phyloP scores from a whole-genome alignment of 2,113 vertebrate genomes.

The Melospiza georgiana region DNA sequence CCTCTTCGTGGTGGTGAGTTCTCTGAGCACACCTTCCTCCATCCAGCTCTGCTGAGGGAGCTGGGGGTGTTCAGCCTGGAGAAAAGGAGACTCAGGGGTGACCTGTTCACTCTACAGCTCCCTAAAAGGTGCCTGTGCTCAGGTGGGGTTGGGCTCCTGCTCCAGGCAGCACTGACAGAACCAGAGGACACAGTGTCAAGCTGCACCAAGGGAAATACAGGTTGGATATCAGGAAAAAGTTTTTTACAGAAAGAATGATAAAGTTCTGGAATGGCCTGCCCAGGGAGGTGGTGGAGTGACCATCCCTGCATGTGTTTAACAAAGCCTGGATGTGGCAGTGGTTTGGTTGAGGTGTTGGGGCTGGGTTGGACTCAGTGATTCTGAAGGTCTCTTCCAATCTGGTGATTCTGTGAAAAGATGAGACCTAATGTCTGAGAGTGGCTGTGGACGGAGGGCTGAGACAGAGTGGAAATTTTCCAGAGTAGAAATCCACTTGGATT shows the following conservation, averaged over 20 bases:
- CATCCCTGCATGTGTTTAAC: neutral
- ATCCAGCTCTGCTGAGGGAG: neutral
- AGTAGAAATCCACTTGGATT: too few relatives aligned
- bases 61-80: neutral
- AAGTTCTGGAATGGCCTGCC: neutral
- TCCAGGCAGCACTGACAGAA: neutral
- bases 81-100: neutral
- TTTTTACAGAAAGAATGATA: neutral
- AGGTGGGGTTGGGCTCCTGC: neutral
- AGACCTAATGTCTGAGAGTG: rapidly evolving
- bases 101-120: neutral
- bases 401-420: neutral
- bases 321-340: neutral
- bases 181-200: neutral
- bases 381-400: neutral
- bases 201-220: neutral
- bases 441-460: neutral
- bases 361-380: neutral
- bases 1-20: slow-evolving; percentile 86
- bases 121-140: neutral
- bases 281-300: neutral
- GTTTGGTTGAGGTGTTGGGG: neutral
- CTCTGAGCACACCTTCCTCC: rapidly evolving
- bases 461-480: too few relatives aligned
- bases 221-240: neutral